Percentiles rank a stretch among this genome's conserved stretches.
phyloP scores from a whole-genome alignment of 2,797 vertebrate species.

The Heliangelus exortis region DNA sequence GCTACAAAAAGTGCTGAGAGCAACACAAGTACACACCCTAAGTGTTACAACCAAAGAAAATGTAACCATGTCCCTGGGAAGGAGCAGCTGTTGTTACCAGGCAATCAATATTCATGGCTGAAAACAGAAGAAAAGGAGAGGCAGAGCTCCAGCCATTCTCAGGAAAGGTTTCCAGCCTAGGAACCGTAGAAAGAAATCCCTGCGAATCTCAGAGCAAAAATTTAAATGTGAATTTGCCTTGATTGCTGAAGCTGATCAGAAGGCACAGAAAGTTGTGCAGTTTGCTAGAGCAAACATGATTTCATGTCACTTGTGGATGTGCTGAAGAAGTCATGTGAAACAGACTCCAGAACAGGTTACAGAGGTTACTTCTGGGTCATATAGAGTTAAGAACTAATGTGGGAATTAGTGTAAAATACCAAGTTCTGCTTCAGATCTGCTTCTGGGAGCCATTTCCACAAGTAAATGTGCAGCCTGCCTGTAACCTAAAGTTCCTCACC shows the following conservation, averaged over 20 bases:
- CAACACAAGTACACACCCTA: fast-evolving
- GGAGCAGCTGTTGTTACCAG: background rate
- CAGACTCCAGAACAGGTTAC: background rate
- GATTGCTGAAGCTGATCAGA: background rate
- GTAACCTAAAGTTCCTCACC: background rate
- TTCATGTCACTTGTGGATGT: background rate
- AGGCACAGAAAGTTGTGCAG: background rate
- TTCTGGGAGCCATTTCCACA: background rate
- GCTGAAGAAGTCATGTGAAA: background rate
- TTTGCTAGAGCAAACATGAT: background rate
- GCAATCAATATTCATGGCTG: background rate
- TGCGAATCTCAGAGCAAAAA: background rate
- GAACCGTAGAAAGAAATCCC: background rate
- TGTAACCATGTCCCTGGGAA: background rate
- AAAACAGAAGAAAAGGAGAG: background rate
- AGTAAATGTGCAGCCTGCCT: background rate
- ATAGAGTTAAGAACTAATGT: background rate
- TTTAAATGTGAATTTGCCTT: background rate
- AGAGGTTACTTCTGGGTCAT: background rate
- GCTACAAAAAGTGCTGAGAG: background rate
- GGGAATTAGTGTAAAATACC: background rate
- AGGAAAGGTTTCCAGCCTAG: background rate
- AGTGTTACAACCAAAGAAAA: background rate
- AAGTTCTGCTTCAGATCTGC: background rate
- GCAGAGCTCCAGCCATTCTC: background rate